These are phyloP conservation scores for Tapirus indicus DNA, from an alignment of 2,797 vertebrate genomes.

Conservation along the genomic window DNA sequence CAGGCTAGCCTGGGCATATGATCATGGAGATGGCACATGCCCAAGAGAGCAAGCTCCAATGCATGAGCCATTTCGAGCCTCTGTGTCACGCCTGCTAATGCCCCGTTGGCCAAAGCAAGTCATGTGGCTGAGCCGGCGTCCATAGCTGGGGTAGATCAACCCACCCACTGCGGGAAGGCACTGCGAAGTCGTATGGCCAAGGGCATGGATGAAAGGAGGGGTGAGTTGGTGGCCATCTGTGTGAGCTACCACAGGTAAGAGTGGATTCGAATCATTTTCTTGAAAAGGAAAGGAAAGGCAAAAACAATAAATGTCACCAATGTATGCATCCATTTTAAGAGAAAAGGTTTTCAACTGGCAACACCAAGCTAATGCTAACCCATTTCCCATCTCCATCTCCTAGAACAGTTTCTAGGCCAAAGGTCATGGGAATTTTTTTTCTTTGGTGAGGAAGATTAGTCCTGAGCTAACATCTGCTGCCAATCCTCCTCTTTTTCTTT, in stretches of 20 bases:
- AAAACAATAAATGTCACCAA: constrained; percentile 1
- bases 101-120: constrained; percentile 14
- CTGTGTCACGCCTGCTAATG: background rate
- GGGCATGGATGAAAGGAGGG: background rate
- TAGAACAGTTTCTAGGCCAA: constrained; percentile 34
- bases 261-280: background rate
- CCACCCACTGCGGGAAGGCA: background rate
- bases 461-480: no score
- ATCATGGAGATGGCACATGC: background rate
- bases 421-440: background rate
- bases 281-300: constrained; percentile 17
- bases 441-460: no score
- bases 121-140: background rate
- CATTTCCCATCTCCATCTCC: background rate
- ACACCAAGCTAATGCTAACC: background rate
- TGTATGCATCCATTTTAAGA: background rate
- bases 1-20: background rate
- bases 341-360: background rate
- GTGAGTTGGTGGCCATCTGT: background rate
- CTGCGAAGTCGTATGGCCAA: background rate
- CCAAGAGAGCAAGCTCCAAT: background rate
- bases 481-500: no score
- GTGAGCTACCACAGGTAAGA: background rate
- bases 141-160: background rate
- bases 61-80: background rate